These are phyloP conservation scores for Lutjanus argentimaculatus DNA, from an alignment of 2,797 vertebrate genomes.

Conservation along the genomic window DNA sequence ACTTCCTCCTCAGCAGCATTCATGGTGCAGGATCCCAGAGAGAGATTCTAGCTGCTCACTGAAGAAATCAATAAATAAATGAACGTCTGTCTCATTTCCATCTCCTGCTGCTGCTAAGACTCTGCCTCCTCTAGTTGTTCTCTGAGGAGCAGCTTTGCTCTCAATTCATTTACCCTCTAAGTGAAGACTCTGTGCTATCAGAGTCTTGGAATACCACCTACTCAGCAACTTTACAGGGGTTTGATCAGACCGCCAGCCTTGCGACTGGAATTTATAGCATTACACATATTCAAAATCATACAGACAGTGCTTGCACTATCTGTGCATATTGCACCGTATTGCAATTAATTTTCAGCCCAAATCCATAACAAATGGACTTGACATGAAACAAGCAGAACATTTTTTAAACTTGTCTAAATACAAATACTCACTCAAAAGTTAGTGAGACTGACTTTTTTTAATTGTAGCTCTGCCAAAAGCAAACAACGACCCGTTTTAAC, in stretches of 20 bases:
- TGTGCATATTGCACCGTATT: no score
- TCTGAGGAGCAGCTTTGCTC: slow-evolving; percentile 50
- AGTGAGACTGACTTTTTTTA: not conserved
- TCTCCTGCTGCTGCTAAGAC: slow-evolving; percentile 42
- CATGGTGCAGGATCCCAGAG: slow-evolving; percentile 28
- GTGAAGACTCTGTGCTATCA: no score
- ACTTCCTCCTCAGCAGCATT: slow-evolving; percentile 17
- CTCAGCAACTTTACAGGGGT: slow-evolving; percentile 20
- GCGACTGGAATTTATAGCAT: not conserved
- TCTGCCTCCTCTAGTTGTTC: slow-evolving; percentile 33
- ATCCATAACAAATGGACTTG: no score
- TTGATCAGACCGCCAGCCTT: not conserved
- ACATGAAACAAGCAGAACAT: no score
- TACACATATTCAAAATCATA: not conserved
- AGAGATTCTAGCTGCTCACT: slow-evolving; percentile 31
- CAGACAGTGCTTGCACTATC: not conserved
- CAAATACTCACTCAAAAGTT: no score
- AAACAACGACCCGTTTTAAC: slow-evolving; percentile 10
- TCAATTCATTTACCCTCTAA: slow-evolving; percentile 51
- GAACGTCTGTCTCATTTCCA: slow-evolving; percentile 52
- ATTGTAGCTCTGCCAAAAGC: not conserved
- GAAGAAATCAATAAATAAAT: slow-evolving; percentile 65
- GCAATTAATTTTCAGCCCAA: no score
- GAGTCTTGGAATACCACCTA: slow-evolving; percentile 37
- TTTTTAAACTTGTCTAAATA: no score